phyloP scores from a whole-genome alignment of 1,140 invertebrate species.

The Oryzaephilus surinamensis region DNA sequence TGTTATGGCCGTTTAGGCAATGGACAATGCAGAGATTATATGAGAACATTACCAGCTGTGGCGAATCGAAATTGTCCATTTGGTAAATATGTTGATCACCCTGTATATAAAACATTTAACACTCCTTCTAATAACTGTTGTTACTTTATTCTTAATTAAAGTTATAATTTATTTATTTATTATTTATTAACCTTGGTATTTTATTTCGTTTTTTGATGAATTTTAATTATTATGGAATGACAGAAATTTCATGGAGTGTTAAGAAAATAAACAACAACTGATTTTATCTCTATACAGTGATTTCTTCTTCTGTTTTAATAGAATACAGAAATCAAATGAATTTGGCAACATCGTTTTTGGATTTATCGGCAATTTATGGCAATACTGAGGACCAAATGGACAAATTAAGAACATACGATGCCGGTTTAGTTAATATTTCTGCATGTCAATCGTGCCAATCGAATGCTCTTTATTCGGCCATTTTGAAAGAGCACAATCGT shows the following conservation, averaged over 20 bases:
- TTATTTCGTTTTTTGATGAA: too few species aligned
- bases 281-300: neutral
- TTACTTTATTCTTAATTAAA: too few species aligned
- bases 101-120: neutral
- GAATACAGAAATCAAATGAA: slow-evolving; percentile 76
- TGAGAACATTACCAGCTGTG: slow-evolving; percentile 57
- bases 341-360: slow-evolving; percentile 74
- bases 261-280: too few species aligned
- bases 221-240: too few species aligned
- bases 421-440: slow-evolving; percentile 53
- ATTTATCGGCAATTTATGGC: slow-evolving; percentile 80
- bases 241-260: too few species aligned
- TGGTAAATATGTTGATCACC: slow-evolving; percentile 40
- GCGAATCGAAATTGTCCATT: slow-evolving; percentile 53
- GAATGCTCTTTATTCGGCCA: slow-evolving; percentile 50
- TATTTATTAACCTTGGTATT: too few species aligned
- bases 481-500: slow-evolving; percentile 72
- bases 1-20: slow-evolving; percentile 42
- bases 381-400: slow-evolving; percentile 56
- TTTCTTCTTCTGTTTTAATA: slow-evolving; percentile 35
- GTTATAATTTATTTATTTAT: too few species aligned
- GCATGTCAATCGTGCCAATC: slow-evolving; percentile 47
- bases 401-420: slow-evolving; percentile 61
- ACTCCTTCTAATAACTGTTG: too few species aligned
- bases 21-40: slow-evolving; percentile 57